Conservation (phyloP, 2,888 invertebrate species). For the Steromphala cineraria region DNA sequence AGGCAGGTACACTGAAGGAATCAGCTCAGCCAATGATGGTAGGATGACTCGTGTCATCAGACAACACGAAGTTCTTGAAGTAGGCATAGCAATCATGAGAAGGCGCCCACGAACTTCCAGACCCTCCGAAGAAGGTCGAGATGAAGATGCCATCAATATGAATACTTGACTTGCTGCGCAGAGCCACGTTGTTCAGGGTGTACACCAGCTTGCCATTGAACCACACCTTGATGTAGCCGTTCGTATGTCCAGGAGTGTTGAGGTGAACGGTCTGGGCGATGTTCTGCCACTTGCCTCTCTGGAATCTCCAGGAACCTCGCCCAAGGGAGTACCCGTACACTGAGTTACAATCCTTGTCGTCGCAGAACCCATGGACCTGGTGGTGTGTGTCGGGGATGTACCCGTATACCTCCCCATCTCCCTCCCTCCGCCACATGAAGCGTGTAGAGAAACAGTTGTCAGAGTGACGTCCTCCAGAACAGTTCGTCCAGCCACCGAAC, state of each 20-base stretch:
- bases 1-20: not conserved
- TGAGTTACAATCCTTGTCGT: not conserved
- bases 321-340: slow-evolving; percentile 34
- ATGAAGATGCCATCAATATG: slow-evolving; percentile 54
- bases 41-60: not conserved
- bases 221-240: slow-evolving; percentile 50
- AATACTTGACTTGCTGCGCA: slow-evolving; percentile 39
- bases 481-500: slow-evolving; percentile 43
- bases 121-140: slow-evolving; percentile 62
- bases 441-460: slow-evolving; percentile 54
- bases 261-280: slow-evolving; percentile 51
- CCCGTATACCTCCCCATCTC: slow-evolving; percentile 53
- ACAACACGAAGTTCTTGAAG: slow-evolving; percentile 50
- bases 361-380: slow-evolving; percentile 24
- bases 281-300: slow-evolving; percentile 43
- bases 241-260: slow-evolving; percentile 40
- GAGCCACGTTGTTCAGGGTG: slow-evolving; percentile 40
- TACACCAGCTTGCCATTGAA: slow-evolving; percentile 38
- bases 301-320: slow-evolving; percentile 36
- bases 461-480: slow-evolving; percentile 47
- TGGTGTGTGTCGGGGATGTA: slow-evolving; percentile 37
- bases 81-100: slow-evolving; percentile 51
- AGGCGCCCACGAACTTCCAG: slow-evolving; percentile 44
- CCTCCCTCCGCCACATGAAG: slow-evolving; percentile 52
- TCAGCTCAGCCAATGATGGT: not conserved